Evolutionary conservation across 2,888 invertebrate genomes (phyloP), one percentile per base, ranked within the genome.

Genomic region (Megastigmus dorsalis): DNA sequence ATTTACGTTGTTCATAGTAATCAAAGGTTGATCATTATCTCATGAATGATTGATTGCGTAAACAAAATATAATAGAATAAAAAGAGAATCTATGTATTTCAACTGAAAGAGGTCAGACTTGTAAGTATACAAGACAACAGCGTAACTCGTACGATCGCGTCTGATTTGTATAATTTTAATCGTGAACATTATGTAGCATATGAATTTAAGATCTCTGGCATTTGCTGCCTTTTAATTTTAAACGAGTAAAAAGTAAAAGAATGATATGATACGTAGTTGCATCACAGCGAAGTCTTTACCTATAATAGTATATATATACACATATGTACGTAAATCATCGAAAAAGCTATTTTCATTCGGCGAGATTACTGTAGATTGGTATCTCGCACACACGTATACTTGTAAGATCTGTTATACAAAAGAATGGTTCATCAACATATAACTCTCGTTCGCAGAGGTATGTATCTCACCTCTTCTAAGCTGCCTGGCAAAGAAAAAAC

Each of bases 151-250:
- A 50, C 38, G 7, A 57, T 50, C 15, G n/a, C 9, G 26, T 43
- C 18, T 50, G 33, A 23, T 55, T 48, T 36, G 52, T 57, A n/a
- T 38, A 45, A 55, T 68, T 13, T 26, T 30, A 57, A 43, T 9
- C 28, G 0, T 57, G 52, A 60, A 33, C 41, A 23, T 59, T 68
- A 41, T 48, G 15, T 43, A 30, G 55, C 55, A 71, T 38, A 15
- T 54, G 55, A 52, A 70, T 54, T 20, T 26, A 54, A 70, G 60
- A 62, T 70, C 54, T 70, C 60, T 62, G 15, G 41, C 26, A 45
- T 63, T 63, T 71, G 7, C 33, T 55, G 55, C 55, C n/a, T 48
- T 6, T 28, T 60, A n/a, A 23, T 55, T 63, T 63, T 50, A 4
- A 52, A 38, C 36, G 50, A 26, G 26, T 38, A 59, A 59, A 26